phyloP scores from a whole-genome alignment of 1,140 invertebrate species.

The Cotesia chilonis region DNA sequence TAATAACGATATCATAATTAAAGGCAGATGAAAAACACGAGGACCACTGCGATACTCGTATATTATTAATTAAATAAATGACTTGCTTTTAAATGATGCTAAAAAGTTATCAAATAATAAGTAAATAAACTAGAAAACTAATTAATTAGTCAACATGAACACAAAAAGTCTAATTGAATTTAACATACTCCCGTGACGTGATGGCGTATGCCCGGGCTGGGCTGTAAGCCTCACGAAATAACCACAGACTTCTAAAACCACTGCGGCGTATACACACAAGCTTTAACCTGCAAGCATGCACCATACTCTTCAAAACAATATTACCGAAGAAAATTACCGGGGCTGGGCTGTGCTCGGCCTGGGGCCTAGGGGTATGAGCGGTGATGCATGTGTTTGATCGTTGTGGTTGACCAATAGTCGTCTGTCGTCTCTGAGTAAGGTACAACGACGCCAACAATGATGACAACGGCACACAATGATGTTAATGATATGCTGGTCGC shows the following conservation, averaged over 20 bases:
- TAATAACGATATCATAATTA: no score
- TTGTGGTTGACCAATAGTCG: conserved; percentile 12
- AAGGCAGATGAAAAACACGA: no score
- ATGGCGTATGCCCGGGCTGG: no score
- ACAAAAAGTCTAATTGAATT: neutral
- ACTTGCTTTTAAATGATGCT: no score
- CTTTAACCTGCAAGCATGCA: neutral
- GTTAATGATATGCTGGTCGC: no score
- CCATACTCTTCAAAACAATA: conserved; percentile 21
- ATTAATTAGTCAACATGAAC: no score
- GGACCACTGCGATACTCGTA: no score
- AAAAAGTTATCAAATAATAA: no score
- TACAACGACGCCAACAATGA: neutral
- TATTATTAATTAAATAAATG: no score
- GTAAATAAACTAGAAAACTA: no score
- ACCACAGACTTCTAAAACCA: conserved; percentile 15
- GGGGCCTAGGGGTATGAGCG: neutral
- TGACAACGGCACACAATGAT: no score
- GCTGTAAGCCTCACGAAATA: neutral
- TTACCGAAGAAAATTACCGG: conserved; percentile 21
- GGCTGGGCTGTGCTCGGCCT: no score
- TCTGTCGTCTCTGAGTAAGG: neutral
- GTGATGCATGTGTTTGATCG: conserved; percentile 13
- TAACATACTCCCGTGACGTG: neutral
- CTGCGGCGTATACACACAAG: neutral